Base-by-base conservation (phyloP, 2,797 vertebrate species). In the Myotis myotis region DNA sequence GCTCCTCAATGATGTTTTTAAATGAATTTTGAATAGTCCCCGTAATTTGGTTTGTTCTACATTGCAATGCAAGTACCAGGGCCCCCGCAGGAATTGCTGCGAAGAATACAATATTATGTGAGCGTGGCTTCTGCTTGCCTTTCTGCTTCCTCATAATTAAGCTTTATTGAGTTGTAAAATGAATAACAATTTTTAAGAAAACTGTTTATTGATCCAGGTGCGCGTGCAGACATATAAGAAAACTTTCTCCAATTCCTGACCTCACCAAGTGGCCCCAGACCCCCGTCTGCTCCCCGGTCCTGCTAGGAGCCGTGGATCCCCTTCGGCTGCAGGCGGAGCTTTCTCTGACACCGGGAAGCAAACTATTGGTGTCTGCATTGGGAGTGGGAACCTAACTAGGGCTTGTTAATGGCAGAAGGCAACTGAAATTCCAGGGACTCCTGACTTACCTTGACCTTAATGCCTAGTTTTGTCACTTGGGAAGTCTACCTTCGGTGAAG, bases 101-200 rank as follows among this genome's bases (percentile, higher is more conserved):
- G 38, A 98, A 98, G 97, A 98, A 90, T 95, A 96, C 91, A 97
- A 97, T 98, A 98, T 98, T 98, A 97, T 89, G 97, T 97, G 98
- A 98, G 97, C 96, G 66, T 96, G 97, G 98, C 97, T 98, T 98
- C 97, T 97, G 97, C 95, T 98, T 97, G 98, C 98, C 98, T 98
- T 98, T 97, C 98, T 98, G 98, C 97, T 98, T 98, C 98, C 98
- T 98, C 98, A 98, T 98, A 98, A 98, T 99, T 98, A 98, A 99
- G 98, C 97, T 98, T 98, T 98, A 98, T 98, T 98, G 98, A 98
- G 98, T 97, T 98, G 97, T 98, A 98, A 98, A 98, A 98, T 98
- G 98, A 98, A 98, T 98, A 98, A 98, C 97, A 98, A 98, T 98
- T 98, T 55, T 49, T 36, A 49, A 90, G 98, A 98, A 98, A 98